Conservation (phyloP, 1,140 invertebrate species). For the Halotydeus destructor region DNA sequence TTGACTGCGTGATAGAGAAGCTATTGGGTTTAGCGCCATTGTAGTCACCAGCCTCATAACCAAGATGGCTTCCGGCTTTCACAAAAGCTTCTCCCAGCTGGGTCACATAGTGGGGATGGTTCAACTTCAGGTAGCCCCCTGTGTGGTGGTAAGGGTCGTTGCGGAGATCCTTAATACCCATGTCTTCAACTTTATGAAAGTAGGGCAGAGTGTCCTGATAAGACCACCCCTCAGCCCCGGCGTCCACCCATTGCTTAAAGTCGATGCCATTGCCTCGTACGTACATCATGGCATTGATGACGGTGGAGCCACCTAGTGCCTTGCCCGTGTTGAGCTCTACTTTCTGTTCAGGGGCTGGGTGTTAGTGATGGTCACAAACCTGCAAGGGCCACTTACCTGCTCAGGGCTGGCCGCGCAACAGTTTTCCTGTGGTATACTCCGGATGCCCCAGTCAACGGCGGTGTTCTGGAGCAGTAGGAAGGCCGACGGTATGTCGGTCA, state of each 20-base stretch:
- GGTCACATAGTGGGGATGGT: constrained; percentile 14
- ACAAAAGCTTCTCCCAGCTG: constrained; percentile 39
- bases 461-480: constrained; percentile 52
- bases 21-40: too few species aligned
- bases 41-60: constrained; percentile 33
- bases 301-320: constrained; percentile 53
- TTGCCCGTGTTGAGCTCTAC: constrained; percentile 31
- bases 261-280: constrained; percentile 75
- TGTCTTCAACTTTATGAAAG: constrained; percentile 73
- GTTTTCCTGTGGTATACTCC: constrained; percentile 49
- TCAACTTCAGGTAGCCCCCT: constrained; percentile 17
- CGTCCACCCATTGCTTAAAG: constrained; percentile 70
- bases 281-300: constrained; percentile 94
- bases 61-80: constrained; percentile 43
- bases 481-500: constrained; percentile 49
- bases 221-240: constrained; percentile 80
- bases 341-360: constrained; percentile 10
- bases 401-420: background rate
- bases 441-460: constrained; percentile 62
- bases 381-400: background rate
- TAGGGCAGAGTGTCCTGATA: constrained; percentile 64
- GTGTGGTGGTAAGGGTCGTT: constrained; percentile 28
- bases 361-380: background rate
- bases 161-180: too few species aligned
- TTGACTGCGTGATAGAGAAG: too few species aligned